Base-by-base conservation (phyloP, 2,888 invertebrate species). In the Crocallis elinguaria region DNA sequence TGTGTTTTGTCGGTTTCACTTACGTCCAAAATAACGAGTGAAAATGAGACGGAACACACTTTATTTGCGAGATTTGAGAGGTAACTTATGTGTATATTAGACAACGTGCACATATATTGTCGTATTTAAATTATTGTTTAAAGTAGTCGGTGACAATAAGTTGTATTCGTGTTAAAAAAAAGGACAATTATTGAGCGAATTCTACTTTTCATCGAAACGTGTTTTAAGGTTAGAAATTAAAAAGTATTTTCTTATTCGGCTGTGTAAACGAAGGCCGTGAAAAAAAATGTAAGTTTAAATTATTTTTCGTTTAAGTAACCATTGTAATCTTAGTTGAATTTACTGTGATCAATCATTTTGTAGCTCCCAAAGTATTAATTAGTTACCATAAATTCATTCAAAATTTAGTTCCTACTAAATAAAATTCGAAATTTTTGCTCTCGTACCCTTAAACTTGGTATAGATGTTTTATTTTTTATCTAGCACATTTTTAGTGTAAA, bases 301-400 rank as follows among this genome's bases (percentile, higher is more conserved):
- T n/a, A n/a, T n/a, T n/a, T n/a, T n/a, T n/a, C n/a, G n/a, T n/a
- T n/a, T n/a, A 23, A 23, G 5, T 23, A 23, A 14, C 6, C n/a
- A 4, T 25, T n/a, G 7, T 5, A 7, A 8, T 2, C 1, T 30
- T 46, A 3, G 19, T 29, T 46, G 16, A 41, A 19, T 23, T 11
- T 27, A n/a, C 13, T 45, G 45, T 45, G 51, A 52, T 52, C 1
- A 30, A 45, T 54, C 42, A 16, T 37, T 36, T 49, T 54, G 41
- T 42, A 9, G 29, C 46, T 44, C 14, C 50, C 41, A n/a, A 29
- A 49, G 57, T 68, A 64, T 62, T 64, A 60, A 32, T 33, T 30
- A 49, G 64, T 64, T 66, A 66, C 65, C 60, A 64, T 51, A 25
- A 54, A 46, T 36, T 60, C 38, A 63, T 44, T 46, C 11, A 30